Conservation (phyloP, 2,113 vertebrate genomes). For the Microcebus ravelobensis region DNA sequence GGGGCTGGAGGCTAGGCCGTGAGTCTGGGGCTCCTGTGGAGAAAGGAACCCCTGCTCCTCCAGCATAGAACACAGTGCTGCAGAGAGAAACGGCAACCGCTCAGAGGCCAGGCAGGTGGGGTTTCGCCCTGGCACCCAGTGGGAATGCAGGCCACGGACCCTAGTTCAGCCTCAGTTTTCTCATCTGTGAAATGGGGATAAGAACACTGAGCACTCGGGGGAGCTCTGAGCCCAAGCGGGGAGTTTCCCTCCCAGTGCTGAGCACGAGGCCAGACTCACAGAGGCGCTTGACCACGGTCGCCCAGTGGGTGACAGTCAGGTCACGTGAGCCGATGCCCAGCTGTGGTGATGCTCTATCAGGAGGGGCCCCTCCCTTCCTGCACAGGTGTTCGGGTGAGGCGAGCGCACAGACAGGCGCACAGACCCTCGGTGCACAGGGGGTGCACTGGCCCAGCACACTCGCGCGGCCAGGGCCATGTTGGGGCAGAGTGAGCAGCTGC, state of each 20-base stretch:
- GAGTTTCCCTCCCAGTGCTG: neutral
- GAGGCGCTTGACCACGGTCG: neutral
- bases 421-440: accelerated
- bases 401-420: accelerated
- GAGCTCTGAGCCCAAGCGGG: neutral
- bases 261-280: accelerated
- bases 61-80: accelerated
- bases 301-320: accelerated
- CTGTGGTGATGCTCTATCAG: accelerated
- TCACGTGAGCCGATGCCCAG: neutral
- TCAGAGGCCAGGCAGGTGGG: accelerated
- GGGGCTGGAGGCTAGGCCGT: neutral
- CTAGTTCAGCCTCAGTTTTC: neutral
- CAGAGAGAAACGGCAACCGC: accelerated
- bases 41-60: neutral
- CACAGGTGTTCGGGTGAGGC: neutral
- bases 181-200: neutral
- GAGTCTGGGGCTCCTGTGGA: neutral
- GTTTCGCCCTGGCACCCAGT: accelerated
- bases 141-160: neutral
- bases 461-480: too few species aligned
- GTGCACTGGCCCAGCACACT: neutral
- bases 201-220: accelerated
- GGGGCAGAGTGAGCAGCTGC: neutral
- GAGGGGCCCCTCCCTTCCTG: neutral